Conservation (phyloP, 2,888 invertebrate species). For the Eugnorisma glareosa region DNA sequence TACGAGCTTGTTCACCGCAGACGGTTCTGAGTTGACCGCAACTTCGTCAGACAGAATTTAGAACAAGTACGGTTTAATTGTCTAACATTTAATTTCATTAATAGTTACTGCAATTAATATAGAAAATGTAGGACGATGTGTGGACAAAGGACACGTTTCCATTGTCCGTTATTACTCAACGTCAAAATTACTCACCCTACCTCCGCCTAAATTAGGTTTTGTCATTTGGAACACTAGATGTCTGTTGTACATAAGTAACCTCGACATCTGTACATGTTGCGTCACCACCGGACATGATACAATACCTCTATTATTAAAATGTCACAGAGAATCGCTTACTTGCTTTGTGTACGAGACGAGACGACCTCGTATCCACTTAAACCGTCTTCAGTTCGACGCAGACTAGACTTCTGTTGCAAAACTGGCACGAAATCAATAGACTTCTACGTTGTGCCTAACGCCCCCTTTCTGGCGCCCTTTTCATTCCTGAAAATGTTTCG, state of each 20-base stretch:
- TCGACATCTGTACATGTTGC: slow-evolving; percentile 70
- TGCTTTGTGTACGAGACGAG: slow-evolving; percentile 69
- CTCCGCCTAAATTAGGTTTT: slow-evolving; percentile 56
- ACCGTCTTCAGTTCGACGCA: slow-evolving; percentile 69
- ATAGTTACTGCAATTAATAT: slow-evolving; percentile 18
- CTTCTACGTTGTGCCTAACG: slow-evolving; percentile 41
- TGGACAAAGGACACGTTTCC: slow-evolving; percentile 47
- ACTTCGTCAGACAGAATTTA: slow-evolving; percentile 28
- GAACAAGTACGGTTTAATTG: slow-evolving; percentile 40
- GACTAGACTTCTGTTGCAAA: slow-evolving; percentile 48
- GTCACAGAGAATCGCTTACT: slow-evolving; percentile 71
- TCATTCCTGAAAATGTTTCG: slow-evolving; percentile 30
- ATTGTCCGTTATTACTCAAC: slow-evolving; percentile 49
- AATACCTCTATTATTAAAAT: slow-evolving; percentile 74
- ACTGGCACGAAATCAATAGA: slow-evolving; percentile 56
- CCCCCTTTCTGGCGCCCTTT: slow-evolving; percentile 41
- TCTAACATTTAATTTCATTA: slow-evolving; percentile 36
- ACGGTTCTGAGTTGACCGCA: slow-evolving; percentile 52
- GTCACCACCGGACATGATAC: slow-evolving; percentile 74
- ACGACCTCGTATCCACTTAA: slow-evolving; percentile 77
- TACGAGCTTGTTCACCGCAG: slow-evolving; percentile 46
- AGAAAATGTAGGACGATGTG: slow-evolving; percentile 34
- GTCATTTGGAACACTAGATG: slow-evolving; percentile 59
- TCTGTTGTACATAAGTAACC: slow-evolving; percentile 63
- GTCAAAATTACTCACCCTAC: slow-evolving; percentile 53